A percentile compares a stretch with the other conserved stretches of the same genome.
phyloP scores from a whole-genome alignment of 2,113 vertebrate genomes.

The Macrotus californicus region DNA sequence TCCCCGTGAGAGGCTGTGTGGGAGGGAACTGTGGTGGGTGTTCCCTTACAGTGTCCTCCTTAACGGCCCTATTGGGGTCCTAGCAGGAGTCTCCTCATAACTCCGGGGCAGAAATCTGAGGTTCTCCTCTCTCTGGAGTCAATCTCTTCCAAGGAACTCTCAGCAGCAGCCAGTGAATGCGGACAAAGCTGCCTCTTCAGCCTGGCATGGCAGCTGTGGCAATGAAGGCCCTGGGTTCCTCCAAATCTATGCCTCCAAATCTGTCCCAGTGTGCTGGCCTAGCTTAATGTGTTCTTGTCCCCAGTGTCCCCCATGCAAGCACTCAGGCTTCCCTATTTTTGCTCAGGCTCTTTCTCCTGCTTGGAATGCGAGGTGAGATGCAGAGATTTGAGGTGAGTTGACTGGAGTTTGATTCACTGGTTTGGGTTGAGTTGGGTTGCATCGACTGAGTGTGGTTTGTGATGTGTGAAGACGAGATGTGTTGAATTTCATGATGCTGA shows the following conservation, averaged over 20 bases:
- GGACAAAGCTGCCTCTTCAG: neutral
- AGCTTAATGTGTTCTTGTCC: neutral
- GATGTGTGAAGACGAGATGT: neutral
- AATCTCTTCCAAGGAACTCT: neutral
- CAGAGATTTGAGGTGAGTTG: neutral
- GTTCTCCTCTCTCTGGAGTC: neutral
- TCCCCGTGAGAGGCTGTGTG: neutral
- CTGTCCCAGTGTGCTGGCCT: neutral
- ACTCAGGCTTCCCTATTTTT: neutral
- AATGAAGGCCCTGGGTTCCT: neutral
- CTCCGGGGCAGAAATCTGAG: neutral
- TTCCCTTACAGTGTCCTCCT: neutral
- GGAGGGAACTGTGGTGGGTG: neutral
- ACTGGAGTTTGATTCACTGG: neutral
- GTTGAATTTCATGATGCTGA: neutral
- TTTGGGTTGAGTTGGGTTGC: neutral
- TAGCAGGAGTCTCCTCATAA: neutral
- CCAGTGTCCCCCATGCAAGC: rapidly evolving
- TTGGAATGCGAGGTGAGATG: neutral
- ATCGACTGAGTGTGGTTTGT: neutral
- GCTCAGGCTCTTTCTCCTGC: neutral
- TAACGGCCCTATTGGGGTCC: too few relatives aligned
- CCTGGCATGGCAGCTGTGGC: neutral
- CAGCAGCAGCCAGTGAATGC: neutral
- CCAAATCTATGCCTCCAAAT: too few relatives aligned